phyloP scores from a whole-genome alignment of 1,140 invertebrate genomes.

The Heliconius himera region DNA sequence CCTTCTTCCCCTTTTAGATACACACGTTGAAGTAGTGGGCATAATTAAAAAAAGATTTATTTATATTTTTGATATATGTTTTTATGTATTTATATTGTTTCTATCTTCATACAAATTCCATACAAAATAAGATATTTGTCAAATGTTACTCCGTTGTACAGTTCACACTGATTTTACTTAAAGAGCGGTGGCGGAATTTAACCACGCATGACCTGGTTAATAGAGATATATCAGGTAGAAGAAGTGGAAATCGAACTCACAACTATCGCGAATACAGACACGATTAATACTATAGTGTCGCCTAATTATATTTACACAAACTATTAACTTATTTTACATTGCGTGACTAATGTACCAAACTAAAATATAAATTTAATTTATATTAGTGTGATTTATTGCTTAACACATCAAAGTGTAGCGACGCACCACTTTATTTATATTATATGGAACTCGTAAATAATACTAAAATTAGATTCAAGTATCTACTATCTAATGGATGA shows the following conservation, averaged over 20 bases:
- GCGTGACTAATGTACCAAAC: slow-evolving; percentile 40
- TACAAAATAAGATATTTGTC: background rate
- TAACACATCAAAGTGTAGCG: slow-evolving; percentile 23
- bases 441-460: slow-evolving; percentile 3
- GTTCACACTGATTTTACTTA: background rate
- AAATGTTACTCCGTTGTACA: background rate
- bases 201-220: background rate
- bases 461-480: slow-evolving; percentile 6
- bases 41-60: too few relatives aligned
- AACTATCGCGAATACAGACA: background rate
- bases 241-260: background rate
- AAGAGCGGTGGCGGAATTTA: background rate
- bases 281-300: background rate
- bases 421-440: slow-evolving; percentile 1
- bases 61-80: too few relatives aligned
- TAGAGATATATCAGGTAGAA: background rate
- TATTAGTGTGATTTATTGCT: slow-evolving; percentile 28
- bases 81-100: too few relatives aligned
- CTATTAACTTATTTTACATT: slow-evolving; percentile 33
- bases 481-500: background rate
- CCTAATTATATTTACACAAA: slow-evolving; percentile 23
- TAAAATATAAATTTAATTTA: slow-evolving; percentile 28
- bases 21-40: too few relatives aligned
- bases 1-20: too few relatives aligned
- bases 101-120: too few relatives aligned